Evolutionary conservation across 2,797 vertebrate genomes (phyloP), one percentile per base, ranked within the genome.

Genomic region (Rallus crepitans): DNA sequence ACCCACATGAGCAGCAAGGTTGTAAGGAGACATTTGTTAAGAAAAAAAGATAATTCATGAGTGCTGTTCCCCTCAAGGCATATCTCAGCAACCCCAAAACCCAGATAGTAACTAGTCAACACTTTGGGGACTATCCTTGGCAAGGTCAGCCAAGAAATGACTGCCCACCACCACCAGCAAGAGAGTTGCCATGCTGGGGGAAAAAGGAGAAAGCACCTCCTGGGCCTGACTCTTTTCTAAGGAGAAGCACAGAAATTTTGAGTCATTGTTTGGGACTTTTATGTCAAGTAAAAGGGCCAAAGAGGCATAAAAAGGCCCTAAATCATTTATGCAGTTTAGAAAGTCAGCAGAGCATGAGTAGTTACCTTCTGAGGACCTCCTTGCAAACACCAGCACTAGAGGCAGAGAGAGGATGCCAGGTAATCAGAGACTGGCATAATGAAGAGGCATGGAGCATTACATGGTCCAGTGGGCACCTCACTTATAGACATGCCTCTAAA

Each of bases 1-100:
- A 94, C 61, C 82, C 82, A 85, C 48, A 52, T 20, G 60, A 96
- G 64, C 82, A 93, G 71, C 69, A 82, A 93, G 89, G 82, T 81
- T 96, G 90, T 75, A 75, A 87, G 70, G 60, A 94, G 84, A 91
- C 6, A 2, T 93, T 91, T 78, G 90, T 91, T 86, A 78, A 83
- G 87, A 45, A 83, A 91, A 91, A 93, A 86, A 89, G 66, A 89
- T 5, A 80, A 78, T 30, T 96, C 86, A 61, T 2, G 6, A 91
- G 72, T 33, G 68, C 60, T 13, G 4, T 61, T 90, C 92, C 77
- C 60, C 1, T 1, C 52, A 15, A 73, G 64, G 83, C 23, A 4
- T 57, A 90, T 93, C 91, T 87, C 68, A 73, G 82, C 56, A 83
- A 47, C 59, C 37, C 82, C 80, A 78, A 95, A 93, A 92, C 40